Evolutionary conservation across 2,113 vertebrate genomes (phyloP).

Genomic region (Mesocricetus auratus): DNA sequence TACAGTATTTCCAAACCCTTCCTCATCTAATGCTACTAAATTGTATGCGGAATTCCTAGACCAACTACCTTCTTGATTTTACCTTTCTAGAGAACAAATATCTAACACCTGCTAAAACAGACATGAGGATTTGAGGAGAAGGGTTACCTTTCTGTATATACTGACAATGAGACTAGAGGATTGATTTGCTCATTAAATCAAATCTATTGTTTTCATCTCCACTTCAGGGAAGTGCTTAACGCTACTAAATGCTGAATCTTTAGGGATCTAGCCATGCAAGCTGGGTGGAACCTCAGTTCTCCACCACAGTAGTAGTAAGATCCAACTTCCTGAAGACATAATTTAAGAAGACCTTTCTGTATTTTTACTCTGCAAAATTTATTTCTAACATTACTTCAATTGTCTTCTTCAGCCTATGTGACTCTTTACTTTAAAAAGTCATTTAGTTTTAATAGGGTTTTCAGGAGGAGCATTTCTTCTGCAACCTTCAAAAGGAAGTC

Average conservation of each 20-base stretch:
- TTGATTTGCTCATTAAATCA: not conserved
- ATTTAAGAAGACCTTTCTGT: not conserved
- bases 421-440: not conserved
- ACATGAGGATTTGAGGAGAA: rapidly evolving
- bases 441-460: not conserved
- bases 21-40: not conserved
- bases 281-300: not conserved
- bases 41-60: not conserved
- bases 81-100: constrained; percentile 8
- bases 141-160: not conserved
- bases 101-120: not conserved
- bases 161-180: not conserved
- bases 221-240: not conserved
- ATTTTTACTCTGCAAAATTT: not conserved
- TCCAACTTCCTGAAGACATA: constrained; percentile 14
- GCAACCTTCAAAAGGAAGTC: not conserved
- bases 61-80: not conserved
- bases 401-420: not conserved
- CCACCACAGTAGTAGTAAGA: not conserved
- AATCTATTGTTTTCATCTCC: not conserved
- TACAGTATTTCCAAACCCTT: not conserved
- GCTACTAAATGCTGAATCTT: not conserved
- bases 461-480: constrained; percentile 4
- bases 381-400: not conserved
- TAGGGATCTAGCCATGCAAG: not conserved